Evolutionary conservation across 2,888 invertebrate genomes (phyloP), one percentile per base, ranked within the genome.

Genomic region (Diarsia brunnea): DNA sequence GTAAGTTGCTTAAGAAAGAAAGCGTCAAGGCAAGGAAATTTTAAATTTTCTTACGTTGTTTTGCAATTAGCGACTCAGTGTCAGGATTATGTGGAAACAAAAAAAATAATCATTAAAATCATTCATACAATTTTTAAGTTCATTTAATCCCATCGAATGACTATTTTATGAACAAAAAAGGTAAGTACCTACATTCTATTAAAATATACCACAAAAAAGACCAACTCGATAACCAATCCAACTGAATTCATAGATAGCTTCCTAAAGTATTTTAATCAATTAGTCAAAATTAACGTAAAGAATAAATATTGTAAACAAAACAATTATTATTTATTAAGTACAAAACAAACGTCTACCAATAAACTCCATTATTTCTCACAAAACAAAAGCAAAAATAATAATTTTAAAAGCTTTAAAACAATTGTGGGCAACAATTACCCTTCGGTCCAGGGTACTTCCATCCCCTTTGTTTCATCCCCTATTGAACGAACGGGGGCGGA

Each of bases 381-480:
- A 73, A 80, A 85, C 88, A 87, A 88, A 79, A 69, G 87, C 79
- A 80, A 86, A 84, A 88, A 87, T 88, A 86, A 86, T 86, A 86
- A 81, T 69, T 87, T 88, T 83, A 86, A 86, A 87, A 87, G 87
- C 86, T 88, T 88, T 80, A 88, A 87, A 88, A 86, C 86, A 87
- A 88, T 87, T 85, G 85, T 84, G 72, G 73, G 76, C 27, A 75
- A 87, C 88, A 84, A 87, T 87, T 88, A 84, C 74, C 82, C 75
- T 86, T 73, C 73, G 75, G 85, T 84, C 84, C 81, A 78, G 65
- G 75, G 73, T 82, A 70, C 78, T 78, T 79, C 81, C 81, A 76
- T 65, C 58, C 69, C 68, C 80, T 73, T 89, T 87, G 86, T 88
- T 84, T 80, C 68, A 71, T 27, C 77, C 81, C 82, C 80, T 64